phyloP scores from a whole-genome alignment of 2,113 vertebrate genomes.

The Bungarus multicinctus region DNA sequence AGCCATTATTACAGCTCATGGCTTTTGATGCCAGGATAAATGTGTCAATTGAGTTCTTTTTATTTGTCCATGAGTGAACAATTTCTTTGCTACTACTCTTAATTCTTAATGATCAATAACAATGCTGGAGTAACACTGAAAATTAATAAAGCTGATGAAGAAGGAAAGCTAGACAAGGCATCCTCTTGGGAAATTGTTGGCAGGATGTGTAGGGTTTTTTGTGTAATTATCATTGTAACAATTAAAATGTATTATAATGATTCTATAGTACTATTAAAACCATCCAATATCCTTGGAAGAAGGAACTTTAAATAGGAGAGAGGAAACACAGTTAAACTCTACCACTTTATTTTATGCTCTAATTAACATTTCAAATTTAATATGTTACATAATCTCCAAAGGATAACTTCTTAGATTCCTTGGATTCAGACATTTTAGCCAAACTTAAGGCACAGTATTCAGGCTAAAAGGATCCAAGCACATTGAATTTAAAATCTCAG shows the following conservation, averaged over 20 bases:
- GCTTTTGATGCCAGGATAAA: neutral
- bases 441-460: neutral
- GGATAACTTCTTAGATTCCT: neutral
- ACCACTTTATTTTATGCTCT: neutral
- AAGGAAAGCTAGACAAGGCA: neutral
- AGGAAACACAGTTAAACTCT: neutral
- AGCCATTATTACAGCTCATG: fast-evolving
- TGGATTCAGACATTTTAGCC: neutral
- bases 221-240: fast-evolving
- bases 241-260: fast-evolving
- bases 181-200: neutral
- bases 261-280: neutral
- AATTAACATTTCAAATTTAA: neutral
- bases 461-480: neutral
- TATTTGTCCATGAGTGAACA: neutral
- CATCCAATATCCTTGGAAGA: neutral
- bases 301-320: neutral
- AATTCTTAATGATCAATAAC: fast-evolving
- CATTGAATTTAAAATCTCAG: neutral
- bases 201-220: fast-evolving
- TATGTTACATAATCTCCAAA: neutral
- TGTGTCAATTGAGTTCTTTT: fast-evolving
- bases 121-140: neutral
- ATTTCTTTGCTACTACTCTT: fast-evolving
- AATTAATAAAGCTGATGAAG: fast-evolving